Conservation (phyloP, 2,797 vertebrate genomes). For the Falco peregrinus region DNA sequence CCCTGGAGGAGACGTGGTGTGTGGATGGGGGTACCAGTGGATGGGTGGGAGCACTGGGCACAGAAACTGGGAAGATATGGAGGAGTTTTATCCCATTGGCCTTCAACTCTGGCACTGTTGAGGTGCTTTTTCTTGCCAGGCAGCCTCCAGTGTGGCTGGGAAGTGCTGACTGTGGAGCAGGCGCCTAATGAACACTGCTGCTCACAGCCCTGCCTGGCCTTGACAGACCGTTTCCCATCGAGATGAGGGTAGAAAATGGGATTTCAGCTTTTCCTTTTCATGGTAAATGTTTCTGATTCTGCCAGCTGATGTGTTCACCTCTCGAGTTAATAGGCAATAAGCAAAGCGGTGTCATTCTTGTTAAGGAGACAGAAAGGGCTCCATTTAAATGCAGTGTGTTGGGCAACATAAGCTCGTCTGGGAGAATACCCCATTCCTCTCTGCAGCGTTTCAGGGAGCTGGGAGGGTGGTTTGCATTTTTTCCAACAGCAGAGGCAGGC, state of each 20-base stretch:
- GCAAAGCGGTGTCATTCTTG: constrained; percentile 25
- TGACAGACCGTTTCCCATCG: constrained; percentile 39
- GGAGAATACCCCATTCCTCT: neutral
- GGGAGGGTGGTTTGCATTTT: neutral
- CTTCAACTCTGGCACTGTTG: neutral
- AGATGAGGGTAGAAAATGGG: constrained; percentile 33
- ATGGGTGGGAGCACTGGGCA: neutral
- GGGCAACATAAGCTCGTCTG: neutral
- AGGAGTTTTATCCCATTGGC: neutral
- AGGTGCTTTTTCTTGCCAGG: neutral
- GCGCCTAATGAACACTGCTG: neutral
- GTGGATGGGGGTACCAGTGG: neutral
- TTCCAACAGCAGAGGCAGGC: neutral
- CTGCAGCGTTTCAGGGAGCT: neutral
- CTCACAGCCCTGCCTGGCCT: neutral
- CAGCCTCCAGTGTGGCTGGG: neutral
- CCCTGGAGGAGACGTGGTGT: neutral
- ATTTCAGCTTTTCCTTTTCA: constrained; percentile 60
- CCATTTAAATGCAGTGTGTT: neutral
- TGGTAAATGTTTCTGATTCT: constrained; percentile 65
- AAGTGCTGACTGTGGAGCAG: neutral
- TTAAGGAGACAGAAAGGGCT: constrained; percentile 39
- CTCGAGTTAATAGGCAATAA: constrained; percentile 66
- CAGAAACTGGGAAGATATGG: neutral
- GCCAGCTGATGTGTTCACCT: constrained; percentile 46